Base-by-base conservation (phyloP, 2,113 vertebrate species). In the Thunnus maccoyii region DNA sequence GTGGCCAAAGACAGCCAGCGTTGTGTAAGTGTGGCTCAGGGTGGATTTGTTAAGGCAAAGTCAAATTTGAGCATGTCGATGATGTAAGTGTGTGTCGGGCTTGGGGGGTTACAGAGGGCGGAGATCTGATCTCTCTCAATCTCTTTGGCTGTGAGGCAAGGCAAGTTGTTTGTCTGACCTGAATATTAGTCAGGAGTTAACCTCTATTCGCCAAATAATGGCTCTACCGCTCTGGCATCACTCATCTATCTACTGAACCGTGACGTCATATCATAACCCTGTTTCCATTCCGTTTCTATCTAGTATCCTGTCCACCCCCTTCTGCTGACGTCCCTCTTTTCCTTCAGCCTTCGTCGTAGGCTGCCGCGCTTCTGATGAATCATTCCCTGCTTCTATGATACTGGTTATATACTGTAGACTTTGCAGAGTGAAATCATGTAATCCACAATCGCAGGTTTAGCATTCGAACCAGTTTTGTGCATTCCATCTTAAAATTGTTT, bases 331-430 rank as follows among this genome's bases (percentile, higher is more conserved):
- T 30, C 67, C 78, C 78, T 66, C 55, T 58, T 30, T 61, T 80
- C 84, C 89, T 82, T 64, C 76, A 74, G 70, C 76, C 76, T 85
- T 86, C 74, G 79, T 81, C 27, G 20, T 83, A 75, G 77, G 76
- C 72, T 79, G 83, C 82, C 61, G 82, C 18, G 76, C 91, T 90
- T 91, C 83, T 83, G 66, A 82, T 76, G 9, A 82, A 77, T 86
- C 87, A 79, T 74, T 56, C 80, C 89, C 70, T 30, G 86, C 91
- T 91, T 92, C 80, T 89, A 74, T 91, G 82, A 91, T 90, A 85
- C 89, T 83, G 87, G 83, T 89, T 89, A 90, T 91, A 85, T 89
- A 90, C 86, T 82, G 84, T 91, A 91, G 86, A 88, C 78, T 81
- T 75, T 56, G 79, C 87, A 82, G 83, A 84, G 82, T 86, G 80